Conservation (phyloP, 2,888 invertebrate species). For the Eumacrocentrus americanus region DNA sequence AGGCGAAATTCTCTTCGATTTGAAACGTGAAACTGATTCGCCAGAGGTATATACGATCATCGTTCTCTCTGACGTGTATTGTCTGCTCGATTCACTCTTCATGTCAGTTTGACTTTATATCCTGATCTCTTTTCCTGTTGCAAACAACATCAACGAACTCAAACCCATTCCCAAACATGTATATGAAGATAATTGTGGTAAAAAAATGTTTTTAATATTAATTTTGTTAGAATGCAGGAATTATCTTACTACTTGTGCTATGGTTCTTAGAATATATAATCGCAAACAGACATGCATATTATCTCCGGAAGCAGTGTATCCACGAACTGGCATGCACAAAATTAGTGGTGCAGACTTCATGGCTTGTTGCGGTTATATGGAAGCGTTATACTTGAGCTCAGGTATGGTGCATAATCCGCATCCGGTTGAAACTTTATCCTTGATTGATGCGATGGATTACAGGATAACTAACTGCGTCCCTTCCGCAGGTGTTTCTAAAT, state of each 20-base stretch:
- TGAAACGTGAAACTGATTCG: constrained; percentile 15
- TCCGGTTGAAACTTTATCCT: constrained; percentile 11
- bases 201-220: neutral
- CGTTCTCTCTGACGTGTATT: neutral
- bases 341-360: constrained; percentile 9
- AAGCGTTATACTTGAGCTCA: neutral
- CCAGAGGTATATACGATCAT: constrained; percentile 4
- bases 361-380: constrained; percentile 11
- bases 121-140: no score
- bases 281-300: neutral
- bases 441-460: neutral
- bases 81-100: neutral
- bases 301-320: neutral
- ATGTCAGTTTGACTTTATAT: no score
- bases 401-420: constrained; percentile 6
- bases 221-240: neutral
- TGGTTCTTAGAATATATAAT: no score
- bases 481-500: no score
- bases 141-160: no score
- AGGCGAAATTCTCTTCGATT: neutral
- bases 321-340: neutral
- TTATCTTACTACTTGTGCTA: no score
- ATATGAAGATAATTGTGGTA: neutral
- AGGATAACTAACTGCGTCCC: neutral
- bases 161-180: no score